phyloP scores from a whole-genome alignment of 2,888 invertebrate genomes.

The Morpho helenor region DNA sequence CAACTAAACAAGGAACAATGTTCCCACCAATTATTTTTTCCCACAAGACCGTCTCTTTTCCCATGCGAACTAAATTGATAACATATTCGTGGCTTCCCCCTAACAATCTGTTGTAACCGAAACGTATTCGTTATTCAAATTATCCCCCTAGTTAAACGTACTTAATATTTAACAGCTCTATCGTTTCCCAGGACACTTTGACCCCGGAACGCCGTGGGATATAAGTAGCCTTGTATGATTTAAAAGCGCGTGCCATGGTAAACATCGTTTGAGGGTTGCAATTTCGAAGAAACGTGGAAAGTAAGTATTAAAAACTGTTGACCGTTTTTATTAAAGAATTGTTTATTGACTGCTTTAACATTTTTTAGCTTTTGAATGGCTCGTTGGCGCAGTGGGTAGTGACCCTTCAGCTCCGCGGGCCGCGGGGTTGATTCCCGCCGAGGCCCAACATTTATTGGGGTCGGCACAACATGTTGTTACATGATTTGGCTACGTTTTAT shows the following conservation, averaged over 20 bases:
- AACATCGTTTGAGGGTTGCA: no score
- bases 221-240: slow-evolving; percentile 10
- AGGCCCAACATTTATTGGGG: no score
- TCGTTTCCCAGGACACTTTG: slow-evolving; percentile 18
- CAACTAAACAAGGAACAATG: not conserved
- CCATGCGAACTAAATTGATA: slow-evolving; percentile 1
- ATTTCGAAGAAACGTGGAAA: no score
- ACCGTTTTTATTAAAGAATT: no score
- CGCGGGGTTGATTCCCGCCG: no score
- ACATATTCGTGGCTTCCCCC: slow-evolving; percentile 1
- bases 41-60: slow-evolving; percentile 1
- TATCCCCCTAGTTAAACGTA: not conserved
- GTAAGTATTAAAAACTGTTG: no score
- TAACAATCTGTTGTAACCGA: slow-evolving; percentile 3
- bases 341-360: no score
- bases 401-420: no score
- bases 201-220: slow-evolving; percentile 18
- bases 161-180: slow-evolving; percentile 6
- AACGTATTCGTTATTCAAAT: slow-evolving; percentile 7
- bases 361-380: no score
- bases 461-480: no score
- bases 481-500: no score
- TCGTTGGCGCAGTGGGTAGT: no score
- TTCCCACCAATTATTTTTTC: not conserved
- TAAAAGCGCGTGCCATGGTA: slow-evolving; percentile 17